Evolutionary conservation across 1,140 invertebrate species (phyloP).

Genomic region (Aradophagus sp.): DNA sequence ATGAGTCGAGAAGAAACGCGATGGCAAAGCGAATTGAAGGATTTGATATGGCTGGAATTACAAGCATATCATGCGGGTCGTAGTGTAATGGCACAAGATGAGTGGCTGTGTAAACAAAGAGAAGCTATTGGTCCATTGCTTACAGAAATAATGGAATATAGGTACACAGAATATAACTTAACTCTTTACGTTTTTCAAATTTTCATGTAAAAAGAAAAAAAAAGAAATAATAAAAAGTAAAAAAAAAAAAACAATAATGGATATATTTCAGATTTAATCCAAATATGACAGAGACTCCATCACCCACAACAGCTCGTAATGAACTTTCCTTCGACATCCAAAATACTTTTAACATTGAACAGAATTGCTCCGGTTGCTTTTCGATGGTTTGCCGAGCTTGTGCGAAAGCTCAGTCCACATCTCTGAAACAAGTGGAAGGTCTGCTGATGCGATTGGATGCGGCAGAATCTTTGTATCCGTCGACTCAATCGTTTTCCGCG

Average conservation of each 20-base stretch:
- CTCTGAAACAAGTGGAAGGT: conserved; percentile 82
- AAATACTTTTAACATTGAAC: conserved; percentile 55
- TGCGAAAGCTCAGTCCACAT: conserved; percentile 80
- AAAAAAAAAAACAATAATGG: too few species aligned
- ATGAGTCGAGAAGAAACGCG: conserved; percentile 87
- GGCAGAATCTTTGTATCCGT: conserved; percentile 89
- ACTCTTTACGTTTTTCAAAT: too few species aligned
- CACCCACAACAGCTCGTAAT: conserved; percentile 19
- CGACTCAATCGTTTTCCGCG: conserved; percentile 83
- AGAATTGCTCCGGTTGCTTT: conserved; percentile 77
- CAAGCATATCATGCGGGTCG: conserved; percentile 86
- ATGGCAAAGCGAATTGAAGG: conserved; percentile 91
- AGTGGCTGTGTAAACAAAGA: conserved; percentile 83
- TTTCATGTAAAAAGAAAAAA: neutral
- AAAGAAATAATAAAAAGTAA: too few species aligned
- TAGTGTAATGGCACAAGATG: conserved; percentile 83
- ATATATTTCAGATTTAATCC: conserved; percentile 59
- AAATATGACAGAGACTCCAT: conserved; percentile 7
- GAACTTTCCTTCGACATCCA: conserved; percentile 27
- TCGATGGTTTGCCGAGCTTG: conserved; percentile 83
- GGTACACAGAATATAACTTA: conserved; percentile 73
- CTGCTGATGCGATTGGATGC: conserved; percentile 83
- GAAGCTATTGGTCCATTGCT: conserved; percentile 82
- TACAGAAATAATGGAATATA: conserved; percentile 85
- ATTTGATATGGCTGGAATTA: conserved; percentile 92